These are phyloP conservation scores for Prosopocoilus inquinatus DNA, from an alignment of 2,888 invertebrate genomes.

Conservation along the genomic window DNA sequence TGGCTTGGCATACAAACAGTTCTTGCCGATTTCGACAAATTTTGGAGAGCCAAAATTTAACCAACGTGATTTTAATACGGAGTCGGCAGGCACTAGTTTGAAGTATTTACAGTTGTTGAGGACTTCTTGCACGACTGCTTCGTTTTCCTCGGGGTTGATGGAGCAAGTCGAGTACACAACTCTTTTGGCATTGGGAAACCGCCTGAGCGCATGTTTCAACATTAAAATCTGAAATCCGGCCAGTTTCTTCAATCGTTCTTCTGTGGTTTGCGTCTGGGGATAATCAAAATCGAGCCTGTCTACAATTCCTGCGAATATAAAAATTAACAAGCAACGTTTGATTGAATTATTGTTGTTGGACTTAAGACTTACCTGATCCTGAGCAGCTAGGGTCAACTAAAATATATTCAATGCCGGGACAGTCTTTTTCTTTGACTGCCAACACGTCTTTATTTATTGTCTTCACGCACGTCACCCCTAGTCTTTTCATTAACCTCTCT, in stretches of 20 bases:
- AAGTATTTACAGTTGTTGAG: conserved; percentile 59
- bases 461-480: conserved; percentile 67
- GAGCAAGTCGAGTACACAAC: conserved; percentile 98
- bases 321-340: conserved; percentile 11
- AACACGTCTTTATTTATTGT: conserved; percentile 72
- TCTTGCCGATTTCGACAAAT: conserved; percentile 65
- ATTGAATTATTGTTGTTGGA: not conserved
- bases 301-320: conserved; percentile 55
- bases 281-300: conserved; percentile 52
- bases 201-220: conserved; percentile 78
- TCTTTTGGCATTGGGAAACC: conserved; percentile 78
- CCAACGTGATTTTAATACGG: conserved; percentile 65
- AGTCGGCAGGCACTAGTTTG: conserved; percentile 61
- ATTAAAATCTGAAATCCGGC: conserved; percentile 81
- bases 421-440: conserved; percentile 59
- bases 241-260: conserved; percentile 61
- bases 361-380: conserved; percentile 72
- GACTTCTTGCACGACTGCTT: conserved; percentile 78
- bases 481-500: conserved; percentile 60
- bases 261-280: conserved; percentile 24
- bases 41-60: conserved; percentile 64
- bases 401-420: conserved; percentile 78
- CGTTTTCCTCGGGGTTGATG: conserved; percentile 85
- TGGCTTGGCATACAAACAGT: conserved; percentile 77
- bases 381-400: conserved; percentile 97